Conservation (phyloP, 23 tunicate species). For the Trididemnum nubilum region DNA sequence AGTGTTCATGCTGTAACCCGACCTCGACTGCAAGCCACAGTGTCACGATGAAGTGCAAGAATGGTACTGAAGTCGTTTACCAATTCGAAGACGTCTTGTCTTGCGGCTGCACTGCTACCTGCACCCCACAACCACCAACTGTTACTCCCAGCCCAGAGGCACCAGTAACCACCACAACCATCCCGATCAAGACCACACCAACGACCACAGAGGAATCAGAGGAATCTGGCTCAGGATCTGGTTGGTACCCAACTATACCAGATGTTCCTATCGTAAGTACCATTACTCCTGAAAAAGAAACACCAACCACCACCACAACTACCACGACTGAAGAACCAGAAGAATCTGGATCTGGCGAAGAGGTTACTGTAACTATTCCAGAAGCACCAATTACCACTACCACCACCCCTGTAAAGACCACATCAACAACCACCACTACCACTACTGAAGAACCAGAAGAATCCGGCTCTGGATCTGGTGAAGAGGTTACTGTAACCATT, state of each 20-base stretch:
- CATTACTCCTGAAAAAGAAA: conserved; percentile 36
- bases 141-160: conserved; percentile 35
- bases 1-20: conserved; percentile 89
- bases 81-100: conserved; percentile 48
- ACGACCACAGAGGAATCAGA: conserved; percentile 54
- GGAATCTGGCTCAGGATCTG: conserved; percentile 78
- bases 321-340: conserved; percentile 38
- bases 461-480: conserved; percentile 51
- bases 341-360: conserved; percentile 60
- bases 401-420: conserved; percentile 31
- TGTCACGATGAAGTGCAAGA: conserved; percentile 67
- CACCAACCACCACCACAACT: conserved; percentile 51
- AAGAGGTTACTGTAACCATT: conserved; percentile 28
- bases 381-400: conserved; percentile 50
- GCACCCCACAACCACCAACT: conserved; percentile 48
- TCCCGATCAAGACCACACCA: conserved; percentile 39
- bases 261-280: conserved; percentile 60
- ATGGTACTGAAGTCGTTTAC: conserved; percentile 68
- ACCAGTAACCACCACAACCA: conserved; percentile 51
- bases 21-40: conserved; percentile 41
- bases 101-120: conserved; percentile 72
- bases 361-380: conserved; percentile 33
- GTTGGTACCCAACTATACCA: conserved; percentile 26
- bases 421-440: conserved; percentile 37
- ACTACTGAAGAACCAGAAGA: conserved; percentile 49